Evolutionary conservation across 2,888 invertebrate genomes (phyloP), one percentile per base, ranked within the genome.

Genomic region (Drepana falcataria): DNA sequence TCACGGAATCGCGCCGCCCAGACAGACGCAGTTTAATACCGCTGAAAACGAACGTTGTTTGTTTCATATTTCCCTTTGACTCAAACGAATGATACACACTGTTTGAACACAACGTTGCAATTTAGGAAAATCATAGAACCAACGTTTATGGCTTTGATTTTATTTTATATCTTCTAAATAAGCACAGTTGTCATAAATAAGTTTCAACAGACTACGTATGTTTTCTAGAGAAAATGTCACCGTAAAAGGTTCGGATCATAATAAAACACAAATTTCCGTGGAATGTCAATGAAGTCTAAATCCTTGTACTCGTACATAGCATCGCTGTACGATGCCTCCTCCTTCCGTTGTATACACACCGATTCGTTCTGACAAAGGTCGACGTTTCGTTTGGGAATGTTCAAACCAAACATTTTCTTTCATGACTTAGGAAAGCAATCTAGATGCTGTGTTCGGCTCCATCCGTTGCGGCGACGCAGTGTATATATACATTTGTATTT

Each of bases 191-290:
- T 49, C 49, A 69, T 64, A n/a, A 55, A 58, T 71, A 71, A 69
- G 69, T 68, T 21, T 21, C 21, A 21, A 21, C 21, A 21, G 21
- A 63, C 61, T 57, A 71, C 66, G 66, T 69, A 66, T 68, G 70
- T 69, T 64, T 69, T 63, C 64, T 47, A 21, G 37, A 35, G 49
- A 66, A 63, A 70, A 71, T 71, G 70, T 59, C 56, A 59, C 68
- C 70, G 60, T 70, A 71, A 70, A 68, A 66, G 57, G 64, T 63
- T 62, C 70, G 72, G 63, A 71, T 71, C 64, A 69, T 69, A 69
- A 69, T 69, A 70, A 70, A 70, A 66, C 61, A 57, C 55, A 59
- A 63, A 62, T 66, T 55, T 63, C 61, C 59, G 59, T 54, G 53
- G 70, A 69, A 68, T 70, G 58, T 52, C 62, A 63, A 69, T 63